Conservation (phyloP, 2,113 vertebrate genomes). For the Zeus faber region DNA sequence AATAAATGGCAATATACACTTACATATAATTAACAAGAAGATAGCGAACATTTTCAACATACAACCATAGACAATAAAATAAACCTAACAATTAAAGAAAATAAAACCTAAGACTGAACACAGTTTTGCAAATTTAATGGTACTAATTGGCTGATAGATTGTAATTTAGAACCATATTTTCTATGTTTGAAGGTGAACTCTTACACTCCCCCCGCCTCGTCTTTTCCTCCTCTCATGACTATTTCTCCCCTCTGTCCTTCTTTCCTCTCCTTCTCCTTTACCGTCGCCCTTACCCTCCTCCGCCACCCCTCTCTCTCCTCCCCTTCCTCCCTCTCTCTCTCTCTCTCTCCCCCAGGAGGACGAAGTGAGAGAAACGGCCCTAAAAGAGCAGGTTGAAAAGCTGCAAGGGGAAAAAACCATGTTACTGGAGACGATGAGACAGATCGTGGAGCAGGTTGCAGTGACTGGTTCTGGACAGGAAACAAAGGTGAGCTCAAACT, state of each 20-base stretch:
- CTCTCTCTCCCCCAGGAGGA: constrained; percentile 59
- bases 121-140: no score
- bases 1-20: no score
- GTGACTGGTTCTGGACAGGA: constrained; percentile 46
- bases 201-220: not conserved
- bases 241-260: no score
- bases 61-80: no score
- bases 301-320: constrained; percentile 4
- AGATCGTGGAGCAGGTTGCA: constrained; percentile 61
- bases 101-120: no score
- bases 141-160: no score
- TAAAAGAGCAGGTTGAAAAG: constrained; percentile 69
- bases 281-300: not conserved
- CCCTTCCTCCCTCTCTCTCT: constrained; percentile 18
- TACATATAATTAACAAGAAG: no score
- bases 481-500: constrained; percentile 47
- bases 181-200: no score
- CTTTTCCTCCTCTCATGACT: not conserved
- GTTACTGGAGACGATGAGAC: constrained; percentile 74
- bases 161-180: no score
- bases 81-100: no score
- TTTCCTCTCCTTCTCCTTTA: not conserved
- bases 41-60: no score
- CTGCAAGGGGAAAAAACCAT: constrained; percentile 73
- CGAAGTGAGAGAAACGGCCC: constrained; percentile 50